Base-by-base conservation (phyloP, 2,888 invertebrate species). In the Schizotus pectinicornis region DNA sequence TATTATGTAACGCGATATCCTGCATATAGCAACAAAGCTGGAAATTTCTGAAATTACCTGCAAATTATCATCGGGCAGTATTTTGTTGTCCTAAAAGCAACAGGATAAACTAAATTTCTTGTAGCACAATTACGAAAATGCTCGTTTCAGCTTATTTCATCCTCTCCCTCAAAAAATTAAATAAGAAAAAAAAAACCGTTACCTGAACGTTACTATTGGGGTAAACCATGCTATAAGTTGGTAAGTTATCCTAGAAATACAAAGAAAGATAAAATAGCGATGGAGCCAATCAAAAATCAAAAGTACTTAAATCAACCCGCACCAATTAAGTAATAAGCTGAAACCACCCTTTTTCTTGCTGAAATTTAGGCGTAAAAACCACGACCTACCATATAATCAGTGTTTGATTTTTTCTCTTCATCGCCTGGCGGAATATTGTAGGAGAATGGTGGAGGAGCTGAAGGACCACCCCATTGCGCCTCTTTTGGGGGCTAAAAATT, bases 141-240 rank as follows among this genome's bases (percentile, higher is more conserved):
- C 9, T 37, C 33, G 47, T 57, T 52, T 57, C 47, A 48, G 51
- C 48, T 52, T 52, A 41, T 57, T 52, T n/a, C n/a, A n/a, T n/a
- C n/a, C n/a, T n/a, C n/a, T n/a, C n/a, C n/a, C n/a, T n/a, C n/a
- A n/a, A n/a, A n/a, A 57, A 7, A 34, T 8, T 33, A 48, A 12
- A 11, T 41, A 48, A 39, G 58, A 61, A 59, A 64, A 61, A 66
- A 67, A 51, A 65, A 62, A 43, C 53, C 42, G 59, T 82, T 86
- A 91, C 91, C 88, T 88, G 85, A 67, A 85, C 81, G 75, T 87
- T 87, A 68, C 85, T 84, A 80, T 90, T 88, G 72, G 90, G 90
- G 73, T 87, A 87, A 71, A 88, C 86, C 79, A 88, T 87, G 81
- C 84, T 86, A 78, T 88, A 87, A 73, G 87, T 85, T 69, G 88